phyloP scores from a whole-genome alignment of 2,113 vertebrate genomes.

The Stercorarius parasiticus region DNA sequence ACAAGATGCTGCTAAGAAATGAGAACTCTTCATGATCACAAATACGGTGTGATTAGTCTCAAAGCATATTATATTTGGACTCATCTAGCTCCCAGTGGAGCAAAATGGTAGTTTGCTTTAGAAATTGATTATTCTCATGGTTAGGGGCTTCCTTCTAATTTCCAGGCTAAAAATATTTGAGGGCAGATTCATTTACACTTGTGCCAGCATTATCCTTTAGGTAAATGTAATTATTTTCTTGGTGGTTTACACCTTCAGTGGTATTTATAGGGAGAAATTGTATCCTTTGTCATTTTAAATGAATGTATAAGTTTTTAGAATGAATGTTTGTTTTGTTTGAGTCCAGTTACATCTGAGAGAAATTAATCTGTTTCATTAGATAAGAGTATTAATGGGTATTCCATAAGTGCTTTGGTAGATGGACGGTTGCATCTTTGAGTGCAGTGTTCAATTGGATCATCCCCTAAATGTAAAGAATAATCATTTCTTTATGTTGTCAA shows the following conservation, averaged over 20 bases:
- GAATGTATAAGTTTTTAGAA: not conserved
- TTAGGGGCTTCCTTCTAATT: constrained; percentile 1
- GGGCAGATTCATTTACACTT: not conserved
- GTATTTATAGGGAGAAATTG: not conserved
- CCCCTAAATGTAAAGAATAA: not conserved
- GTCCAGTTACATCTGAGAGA: not conserved
- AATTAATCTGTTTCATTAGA: not conserved
- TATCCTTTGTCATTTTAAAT: not conserved
- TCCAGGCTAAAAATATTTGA: not conserved
- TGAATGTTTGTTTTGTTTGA: not conserved
- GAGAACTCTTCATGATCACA: not conserved
- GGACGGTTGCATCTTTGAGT: not conserved
- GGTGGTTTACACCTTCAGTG: not conserved
- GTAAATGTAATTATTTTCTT: not conserved
- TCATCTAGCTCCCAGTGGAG: not conserved
- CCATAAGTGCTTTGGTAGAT: not conserved
- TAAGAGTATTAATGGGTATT: not conserved
- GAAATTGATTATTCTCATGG: not conserved
- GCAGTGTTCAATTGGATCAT: not conserved
- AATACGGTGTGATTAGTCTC: not conserved
- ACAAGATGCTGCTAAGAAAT: not conserved
- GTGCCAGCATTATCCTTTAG: not conserved
- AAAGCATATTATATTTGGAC: not conserved
- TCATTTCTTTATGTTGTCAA: not conserved
- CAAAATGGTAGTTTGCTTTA: not conserved